Conservation (phyloP, 2,888 invertebrate species). For the Coleophora deauratella region DNA sequence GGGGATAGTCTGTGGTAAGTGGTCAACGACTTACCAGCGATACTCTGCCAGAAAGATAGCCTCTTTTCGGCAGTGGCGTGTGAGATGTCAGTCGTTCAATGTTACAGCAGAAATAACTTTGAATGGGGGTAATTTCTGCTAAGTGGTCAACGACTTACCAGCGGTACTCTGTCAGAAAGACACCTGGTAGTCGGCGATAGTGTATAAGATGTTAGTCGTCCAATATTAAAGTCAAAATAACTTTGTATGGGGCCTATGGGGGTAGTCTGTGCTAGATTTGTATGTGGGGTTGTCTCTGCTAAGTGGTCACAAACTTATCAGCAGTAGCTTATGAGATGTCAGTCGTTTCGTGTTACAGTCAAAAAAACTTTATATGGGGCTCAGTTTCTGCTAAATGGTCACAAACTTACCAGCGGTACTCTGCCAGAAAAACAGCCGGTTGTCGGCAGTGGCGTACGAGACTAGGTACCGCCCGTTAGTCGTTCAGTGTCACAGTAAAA, state of each 20-base stretch:
- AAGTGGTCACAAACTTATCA: slow-evolving; percentile 19
- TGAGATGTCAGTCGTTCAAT: no score
- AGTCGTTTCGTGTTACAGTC: no score
- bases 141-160: slow-evolving; percentile 60
- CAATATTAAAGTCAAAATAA: no score
- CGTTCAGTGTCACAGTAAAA: no score
- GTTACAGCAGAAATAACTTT: no score
- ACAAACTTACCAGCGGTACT: slow-evolving; percentile 82
- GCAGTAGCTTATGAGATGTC: no score
- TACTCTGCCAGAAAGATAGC: slow-evolving; percentile 98
- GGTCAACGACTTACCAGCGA: slow-evolving; percentile 75
- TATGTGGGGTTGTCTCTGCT: not conserved
- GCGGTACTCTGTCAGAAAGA: slow-evolving; percentile 98
- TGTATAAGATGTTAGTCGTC: no score
- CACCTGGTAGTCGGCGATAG: slow-evolving; percentile 94
- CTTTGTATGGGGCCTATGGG: no score
- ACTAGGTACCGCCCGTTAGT: slow-evolving; percentile 98
- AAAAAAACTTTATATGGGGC: no score
- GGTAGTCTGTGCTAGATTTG: no score
- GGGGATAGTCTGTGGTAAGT: not conserved
- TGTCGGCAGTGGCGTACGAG: slow-evolving; percentile 95
- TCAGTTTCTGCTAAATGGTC: not conserved
- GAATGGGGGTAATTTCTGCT: no score
- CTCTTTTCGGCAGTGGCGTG: slow-evolving; percentile 96
- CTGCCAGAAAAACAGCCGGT: slow-evolving; percentile 98